Evolutionary conservation across 2,888 invertebrate species (phyloP).

Genomic region (Chelonus formosanus): DNA sequence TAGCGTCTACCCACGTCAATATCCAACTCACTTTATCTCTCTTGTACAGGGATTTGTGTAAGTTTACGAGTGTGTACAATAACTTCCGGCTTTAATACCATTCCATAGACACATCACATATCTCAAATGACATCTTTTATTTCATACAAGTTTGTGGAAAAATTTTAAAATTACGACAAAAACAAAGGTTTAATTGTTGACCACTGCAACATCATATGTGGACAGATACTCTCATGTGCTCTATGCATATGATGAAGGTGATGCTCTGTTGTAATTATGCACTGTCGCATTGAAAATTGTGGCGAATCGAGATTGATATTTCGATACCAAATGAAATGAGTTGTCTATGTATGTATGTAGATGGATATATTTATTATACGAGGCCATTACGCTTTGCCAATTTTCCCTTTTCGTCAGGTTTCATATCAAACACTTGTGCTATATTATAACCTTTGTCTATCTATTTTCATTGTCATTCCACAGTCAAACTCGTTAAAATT

Average conservation of each 20-base stretch:
- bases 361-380: background rate
- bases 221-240: background rate
- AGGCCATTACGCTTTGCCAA: constrained; percentile 12
- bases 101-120: background rate
- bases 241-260: constrained; percentile 2
- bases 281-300: constrained; percentile 29
- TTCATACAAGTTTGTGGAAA: no score
- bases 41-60: constrained; percentile 8
- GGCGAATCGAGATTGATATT: constrained; percentile 33
- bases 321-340: constrained; percentile 6
- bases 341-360: background rate
- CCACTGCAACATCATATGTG: background rate
- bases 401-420: constrained; percentile 39
- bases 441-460: constrained; percentile 2
- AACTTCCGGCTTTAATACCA: no score
- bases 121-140: no score
- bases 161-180: no score
- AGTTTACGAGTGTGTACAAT: constrained; percentile 1
- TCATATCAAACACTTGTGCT: constrained; percentile 14
- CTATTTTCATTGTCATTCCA: background rate
- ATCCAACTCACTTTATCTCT: constrained; percentile 37
- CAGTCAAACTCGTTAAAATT: constrained; percentile 23
- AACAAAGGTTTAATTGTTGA: no score
- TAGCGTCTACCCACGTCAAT: constrained; percentile 35
- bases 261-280: constrained; percentile 26